Percentiles rank a stretch among this genome's conserved stretches.
Conservation (phyloP, 2,797 vertebrate species). For the Sebastes taczanowskii region DNA sequence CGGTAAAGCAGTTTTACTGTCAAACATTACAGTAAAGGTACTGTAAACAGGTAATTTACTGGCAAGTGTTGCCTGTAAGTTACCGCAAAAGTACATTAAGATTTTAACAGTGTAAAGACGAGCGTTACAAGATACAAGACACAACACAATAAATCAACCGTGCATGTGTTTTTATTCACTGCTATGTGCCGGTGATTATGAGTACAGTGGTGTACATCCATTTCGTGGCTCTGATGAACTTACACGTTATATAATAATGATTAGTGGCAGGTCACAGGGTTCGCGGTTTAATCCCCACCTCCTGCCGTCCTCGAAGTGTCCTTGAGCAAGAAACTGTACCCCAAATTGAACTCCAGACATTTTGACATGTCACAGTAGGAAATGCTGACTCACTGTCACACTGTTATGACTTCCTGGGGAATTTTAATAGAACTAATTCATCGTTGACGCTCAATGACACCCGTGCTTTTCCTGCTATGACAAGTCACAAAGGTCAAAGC, state of each 20-base stretch:
- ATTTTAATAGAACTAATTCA: too few relatives aligned
- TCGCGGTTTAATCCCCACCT: neutral
- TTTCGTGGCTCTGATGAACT: neutral
- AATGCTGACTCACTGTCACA: too few relatives aligned
- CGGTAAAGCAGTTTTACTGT: too few relatives aligned
- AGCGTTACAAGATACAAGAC: neutral
- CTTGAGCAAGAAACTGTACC: too few relatives aligned
- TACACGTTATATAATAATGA: neutral
- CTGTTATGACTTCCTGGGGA: too few relatives aligned
- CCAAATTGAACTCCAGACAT: too few relatives aligned
- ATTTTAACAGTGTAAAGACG: neutral
- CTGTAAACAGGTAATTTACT: neutral
- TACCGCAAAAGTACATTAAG: too few relatives aligned
- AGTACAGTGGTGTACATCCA: neutral
- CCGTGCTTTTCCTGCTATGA: too few relatives aligned
- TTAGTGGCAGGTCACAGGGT: neutral
- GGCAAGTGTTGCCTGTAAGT: neutral
- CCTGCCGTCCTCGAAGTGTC: neutral
- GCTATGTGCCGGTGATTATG: neutral
- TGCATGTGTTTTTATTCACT: neutral
- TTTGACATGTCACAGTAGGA: too few relatives aligned
- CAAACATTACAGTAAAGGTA: too few relatives aligned
- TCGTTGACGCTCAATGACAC: too few relatives aligned
- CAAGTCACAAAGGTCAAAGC: neutral
- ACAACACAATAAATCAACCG: neutral